Evolutionary conservation across 2,797 vertebrate genomes (phyloP).

Genomic region (Phrynocephalus forsythii): DNA sequence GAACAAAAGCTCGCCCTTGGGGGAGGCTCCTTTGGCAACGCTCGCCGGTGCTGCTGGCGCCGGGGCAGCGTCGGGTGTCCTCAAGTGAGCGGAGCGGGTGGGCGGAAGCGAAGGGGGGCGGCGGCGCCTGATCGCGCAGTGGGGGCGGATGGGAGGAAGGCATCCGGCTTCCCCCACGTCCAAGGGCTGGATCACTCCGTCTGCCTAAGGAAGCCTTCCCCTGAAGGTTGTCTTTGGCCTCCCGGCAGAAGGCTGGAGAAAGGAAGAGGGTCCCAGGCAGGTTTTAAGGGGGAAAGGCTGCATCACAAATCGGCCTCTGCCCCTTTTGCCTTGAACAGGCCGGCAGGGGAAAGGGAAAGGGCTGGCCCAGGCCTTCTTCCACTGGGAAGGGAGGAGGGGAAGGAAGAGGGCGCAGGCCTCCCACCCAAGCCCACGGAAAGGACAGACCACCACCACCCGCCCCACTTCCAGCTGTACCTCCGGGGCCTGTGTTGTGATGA

Average conservation of each 20-base stretch:
- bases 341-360: not conserved
- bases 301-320: not conserved
- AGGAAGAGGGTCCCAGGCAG: fast-evolving
- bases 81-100: no score
- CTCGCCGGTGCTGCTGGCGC: conserved; percentile 58
- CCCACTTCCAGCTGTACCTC: not conserved
- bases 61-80: conserved; percentile 55
- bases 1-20: conserved; percentile 60
- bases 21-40: conserved; percentile 52
- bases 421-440: not conserved
- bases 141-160: conserved; percentile 54
- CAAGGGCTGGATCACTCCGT: conserved; percentile 74
- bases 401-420: conserved; percentile 5
- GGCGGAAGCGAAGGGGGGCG: not conserved
- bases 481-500: not conserved
- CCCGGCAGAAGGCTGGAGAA: conserved; percentile 29
- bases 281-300: conserved; percentile 10
- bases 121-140: conserved; percentile 37
- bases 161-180: conserved; percentile 32
- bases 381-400: not conserved
- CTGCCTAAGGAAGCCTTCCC: conserved; percentile 56
- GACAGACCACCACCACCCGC: no score
- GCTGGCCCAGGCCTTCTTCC: conserved; percentile 26
- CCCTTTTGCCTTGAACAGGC: conserved; percentile 3
- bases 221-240: conserved; percentile 58